These are phyloP conservation scores for Pasiphila rectangulata DNA, from an alignment of 2,888 invertebrate species.

Conservation along the genomic window DNA sequence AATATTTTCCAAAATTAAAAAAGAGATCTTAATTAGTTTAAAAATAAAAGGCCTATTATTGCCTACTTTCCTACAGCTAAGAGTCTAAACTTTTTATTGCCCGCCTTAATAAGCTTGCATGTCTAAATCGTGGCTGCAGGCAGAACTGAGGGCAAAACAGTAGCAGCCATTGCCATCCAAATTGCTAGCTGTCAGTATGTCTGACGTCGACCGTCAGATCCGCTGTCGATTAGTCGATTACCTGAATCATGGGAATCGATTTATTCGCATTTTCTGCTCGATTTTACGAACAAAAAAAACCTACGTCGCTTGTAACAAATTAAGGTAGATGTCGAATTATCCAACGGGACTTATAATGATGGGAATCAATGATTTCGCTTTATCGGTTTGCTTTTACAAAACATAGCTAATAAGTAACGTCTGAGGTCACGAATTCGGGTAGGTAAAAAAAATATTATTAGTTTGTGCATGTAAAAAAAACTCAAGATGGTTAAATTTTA, in stretches of 20 bases:
- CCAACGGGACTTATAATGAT: too few relatives aligned
- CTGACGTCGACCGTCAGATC: constrained; percentile 38
- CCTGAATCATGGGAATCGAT: constrained; percentile 64
- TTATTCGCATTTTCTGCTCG: constrained; percentile 28
- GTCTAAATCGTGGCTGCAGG: constrained; percentile 53
- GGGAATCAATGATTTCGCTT: too few relatives aligned
- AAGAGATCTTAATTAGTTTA: too few relatives aligned
- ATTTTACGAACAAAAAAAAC: constrained; percentile 16
- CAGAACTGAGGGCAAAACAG: constrained; percentile 53
- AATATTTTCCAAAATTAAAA: neutral
- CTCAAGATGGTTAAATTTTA: too few relatives aligned
- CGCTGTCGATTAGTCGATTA: constrained; percentile 43
- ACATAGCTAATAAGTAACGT: too few relatives aligned
- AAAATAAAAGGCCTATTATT: constrained; percentile 12
- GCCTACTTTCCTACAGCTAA: constrained; percentile 10
- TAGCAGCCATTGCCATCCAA: constrained; percentile 55
- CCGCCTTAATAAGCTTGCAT: constrained; percentile 44
- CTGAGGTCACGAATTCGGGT: too few relatives aligned
- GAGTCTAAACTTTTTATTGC: constrained; percentile 23
- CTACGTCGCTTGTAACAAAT: too few relatives aligned
- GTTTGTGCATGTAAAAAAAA: neutral
- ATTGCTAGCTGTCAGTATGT: constrained; percentile 60
- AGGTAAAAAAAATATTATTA: constrained; percentile 4
- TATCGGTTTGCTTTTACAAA: too few relatives aligned
- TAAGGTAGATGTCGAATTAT: too few relatives aligned